Conservation (phyloP, 2,113 vertebrate genomes). For the Eleginops maclovinus region DNA sequence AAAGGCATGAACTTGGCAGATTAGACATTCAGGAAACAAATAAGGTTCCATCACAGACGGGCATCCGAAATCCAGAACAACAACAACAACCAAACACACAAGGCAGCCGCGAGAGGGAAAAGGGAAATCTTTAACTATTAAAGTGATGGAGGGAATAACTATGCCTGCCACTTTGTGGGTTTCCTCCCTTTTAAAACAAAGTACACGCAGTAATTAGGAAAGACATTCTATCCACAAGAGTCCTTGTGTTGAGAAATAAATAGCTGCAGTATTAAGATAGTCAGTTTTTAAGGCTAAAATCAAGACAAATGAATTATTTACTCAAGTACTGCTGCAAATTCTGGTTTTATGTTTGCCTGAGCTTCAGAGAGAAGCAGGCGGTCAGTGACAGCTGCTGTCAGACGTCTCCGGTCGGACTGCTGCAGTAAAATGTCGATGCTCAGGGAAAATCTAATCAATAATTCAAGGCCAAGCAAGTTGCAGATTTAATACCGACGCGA, state of each 20-base stretch:
- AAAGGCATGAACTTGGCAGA: slow-evolving; percentile 92
- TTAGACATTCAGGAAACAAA: slow-evolving; percentile 91
- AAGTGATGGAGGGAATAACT: slow-evolving; percentile 43
- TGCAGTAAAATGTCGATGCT: slow-evolving; percentile 35
- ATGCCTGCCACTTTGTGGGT: slow-evolving; percentile 44
- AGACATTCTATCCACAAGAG: slow-evolving; percentile 7
- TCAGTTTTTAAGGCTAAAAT: slow-evolving; percentile 2
- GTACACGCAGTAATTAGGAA: slow-evolving; percentile 19
- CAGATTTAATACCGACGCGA: slow-evolving; percentile 67
- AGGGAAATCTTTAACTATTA: slow-evolving; percentile 38
- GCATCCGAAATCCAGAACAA: slow-evolving; percentile 66
- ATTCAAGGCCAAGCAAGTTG: slow-evolving; percentile 63
- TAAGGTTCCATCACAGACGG: slow-evolving; percentile 77
- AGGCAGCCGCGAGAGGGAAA: slow-evolving; percentile 34
- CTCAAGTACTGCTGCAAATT: neutral
- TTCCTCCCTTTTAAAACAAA: slow-evolving; percentile 25
- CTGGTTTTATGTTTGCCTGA: neutral
- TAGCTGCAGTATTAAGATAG: neutral
- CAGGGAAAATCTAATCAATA: slow-evolving; percentile 60
- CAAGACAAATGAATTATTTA: neutral
- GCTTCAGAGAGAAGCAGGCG: neutral
- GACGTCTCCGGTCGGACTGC: slow-evolving; percentile 18
- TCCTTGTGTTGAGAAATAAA: neutral
- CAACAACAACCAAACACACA: slow-evolving; percentile 60
- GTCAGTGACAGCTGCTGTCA: slow-evolving; percentile 22